Percentiles rank a stretch among this genome's conserved stretches.
Conservation (phyloP, 1,140 invertebrate genomes). For the Drosophila nikananu region DNA sequence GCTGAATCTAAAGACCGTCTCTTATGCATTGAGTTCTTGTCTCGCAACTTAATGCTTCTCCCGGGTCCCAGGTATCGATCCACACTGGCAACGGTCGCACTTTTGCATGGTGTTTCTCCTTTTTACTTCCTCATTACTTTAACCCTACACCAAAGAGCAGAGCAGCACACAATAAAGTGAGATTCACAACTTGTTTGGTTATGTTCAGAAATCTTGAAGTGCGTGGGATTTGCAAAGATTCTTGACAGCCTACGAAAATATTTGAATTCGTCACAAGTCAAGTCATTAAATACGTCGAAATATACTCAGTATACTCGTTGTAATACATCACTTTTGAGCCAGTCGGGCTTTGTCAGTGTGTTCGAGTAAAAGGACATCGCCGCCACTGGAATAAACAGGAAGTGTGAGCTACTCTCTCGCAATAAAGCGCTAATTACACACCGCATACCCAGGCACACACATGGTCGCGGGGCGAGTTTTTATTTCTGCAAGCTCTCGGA, state of each 20-base stretch:
- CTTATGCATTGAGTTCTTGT: neutral
- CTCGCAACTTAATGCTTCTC: no score
- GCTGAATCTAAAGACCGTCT: neutral
- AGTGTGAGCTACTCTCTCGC: constrained; percentile 30
- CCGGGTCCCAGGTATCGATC: neutral
- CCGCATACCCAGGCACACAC: constrained; percentile 6
- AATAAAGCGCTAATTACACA: constrained; percentile 34
- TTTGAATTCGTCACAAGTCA: neutral
- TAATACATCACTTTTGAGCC: neutral
- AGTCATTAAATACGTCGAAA: neutral
- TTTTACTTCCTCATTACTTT: neutral
- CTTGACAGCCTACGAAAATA: constrained; percentile 5
- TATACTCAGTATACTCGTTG: neutral
- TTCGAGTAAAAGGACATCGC: constrained; percentile 29
- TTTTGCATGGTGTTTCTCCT: neutral
- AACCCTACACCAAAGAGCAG: neutral
- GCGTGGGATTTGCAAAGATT: constrained; percentile 1
- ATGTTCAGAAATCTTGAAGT: no score
- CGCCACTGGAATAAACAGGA: constrained; percentile 15
- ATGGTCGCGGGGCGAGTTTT: constrained; percentile 23
- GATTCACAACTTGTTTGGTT: neutral
- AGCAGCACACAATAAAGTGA: neutral
- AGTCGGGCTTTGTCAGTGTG: neutral
- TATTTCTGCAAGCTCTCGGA: constrained; percentile 14
- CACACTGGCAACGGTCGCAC: neutral